Evolutionary conservation across 2,113 vertebrate species (phyloP).

Genomic region (Phocoena phocoena): DNA sequence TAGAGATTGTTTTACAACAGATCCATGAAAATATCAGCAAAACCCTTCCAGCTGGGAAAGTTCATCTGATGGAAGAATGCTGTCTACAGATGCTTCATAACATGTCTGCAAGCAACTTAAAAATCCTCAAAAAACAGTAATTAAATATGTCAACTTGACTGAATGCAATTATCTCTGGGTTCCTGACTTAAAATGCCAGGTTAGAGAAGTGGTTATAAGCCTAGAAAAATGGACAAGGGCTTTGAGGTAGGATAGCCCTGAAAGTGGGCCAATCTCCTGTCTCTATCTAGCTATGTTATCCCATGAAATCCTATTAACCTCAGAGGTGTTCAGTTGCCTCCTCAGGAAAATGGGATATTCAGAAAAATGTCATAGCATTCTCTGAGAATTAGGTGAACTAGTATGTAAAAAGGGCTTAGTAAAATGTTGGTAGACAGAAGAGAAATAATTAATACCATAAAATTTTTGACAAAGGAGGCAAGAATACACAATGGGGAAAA

Average conservation of each 20-base stretch:
- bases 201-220: background rate
- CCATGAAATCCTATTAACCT: background rate
- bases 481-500: background rate
- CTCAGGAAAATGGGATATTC: background rate
- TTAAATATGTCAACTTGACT: background rate
- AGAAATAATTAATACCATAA: background rate
- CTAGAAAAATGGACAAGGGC: background rate
- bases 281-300: background rate
- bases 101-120: conserved; percentile 36
- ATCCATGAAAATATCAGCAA: background rate
- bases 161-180: background rate
- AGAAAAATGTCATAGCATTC: background rate
- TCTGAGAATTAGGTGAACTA: background rate
- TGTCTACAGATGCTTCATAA: background rate
- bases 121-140: background rate
- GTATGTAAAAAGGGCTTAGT: background rate
- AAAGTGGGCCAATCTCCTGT: background rate
- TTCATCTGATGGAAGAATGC: background rate
- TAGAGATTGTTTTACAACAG: conserved; percentile 19
- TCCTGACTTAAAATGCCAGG: background rate
- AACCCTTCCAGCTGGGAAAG: background rate
- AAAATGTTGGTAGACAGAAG: conserved; percentile 5
- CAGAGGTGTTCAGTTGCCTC: background rate
- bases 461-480: background rate
- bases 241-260: background rate